Evolutionary conservation across 2,113 vertebrate species (phyloP).

Genomic region (Scytalopus superciliaris): DNA sequence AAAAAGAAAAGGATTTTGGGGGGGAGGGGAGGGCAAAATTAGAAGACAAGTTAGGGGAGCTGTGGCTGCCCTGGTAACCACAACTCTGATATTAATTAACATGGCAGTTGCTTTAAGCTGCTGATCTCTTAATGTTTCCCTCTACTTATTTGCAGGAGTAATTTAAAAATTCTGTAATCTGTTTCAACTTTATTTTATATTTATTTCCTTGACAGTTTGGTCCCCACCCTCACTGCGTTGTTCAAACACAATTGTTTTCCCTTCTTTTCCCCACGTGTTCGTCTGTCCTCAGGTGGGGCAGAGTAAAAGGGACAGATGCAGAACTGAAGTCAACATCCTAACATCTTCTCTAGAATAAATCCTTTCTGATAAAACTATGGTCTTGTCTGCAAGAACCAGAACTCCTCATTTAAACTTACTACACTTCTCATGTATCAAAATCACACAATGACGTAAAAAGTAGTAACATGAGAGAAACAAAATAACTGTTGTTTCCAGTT

Average conservation of each 20-base stretch:
- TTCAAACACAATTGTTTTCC: neutral
- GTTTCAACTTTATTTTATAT: neutral
- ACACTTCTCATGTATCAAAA: neutral
- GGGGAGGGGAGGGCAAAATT: neutral
- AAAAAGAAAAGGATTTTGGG: neutral
- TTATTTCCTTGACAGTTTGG: neutral
- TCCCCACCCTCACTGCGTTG: neutral
- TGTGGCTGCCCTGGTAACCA: neutral
- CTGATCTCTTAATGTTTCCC: neutral
- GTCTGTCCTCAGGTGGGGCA: neutral
- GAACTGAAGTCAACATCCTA: neutral
- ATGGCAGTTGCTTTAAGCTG: neutral
- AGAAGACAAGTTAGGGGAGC: neutral
- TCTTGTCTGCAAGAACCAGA: neutral
- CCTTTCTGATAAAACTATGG: neutral
- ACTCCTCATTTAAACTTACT: neutral
- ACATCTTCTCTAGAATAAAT: neutral
- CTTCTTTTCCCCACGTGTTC: neutral
- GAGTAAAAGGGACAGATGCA: neutral
- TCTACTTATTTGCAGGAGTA: neutral
- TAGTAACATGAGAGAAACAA: neutral
- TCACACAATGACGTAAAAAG: neutral
- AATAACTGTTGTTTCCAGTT: neutral
- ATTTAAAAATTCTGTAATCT: neutral
- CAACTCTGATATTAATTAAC: neutral